Conservation (phyloP, 2,113 vertebrate genomes). For the Sialia sialis region DNA sequence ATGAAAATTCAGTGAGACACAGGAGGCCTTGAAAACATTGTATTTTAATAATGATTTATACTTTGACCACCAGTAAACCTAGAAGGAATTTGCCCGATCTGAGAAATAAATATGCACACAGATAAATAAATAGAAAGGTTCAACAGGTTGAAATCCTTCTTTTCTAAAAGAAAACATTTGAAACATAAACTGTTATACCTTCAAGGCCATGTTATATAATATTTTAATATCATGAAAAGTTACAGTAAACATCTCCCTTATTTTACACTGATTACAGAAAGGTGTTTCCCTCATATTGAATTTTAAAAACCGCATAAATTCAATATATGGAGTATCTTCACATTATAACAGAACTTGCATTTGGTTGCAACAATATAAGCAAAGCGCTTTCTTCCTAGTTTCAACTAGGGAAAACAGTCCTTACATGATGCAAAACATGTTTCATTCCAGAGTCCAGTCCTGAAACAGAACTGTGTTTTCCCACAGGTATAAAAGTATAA, state of each 20-base stretch:
- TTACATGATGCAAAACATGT: not conserved
- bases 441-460: not conserved
- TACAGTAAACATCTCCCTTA: constrained; percentile 26
- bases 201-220: not conserved
- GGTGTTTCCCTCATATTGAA: not conserved
- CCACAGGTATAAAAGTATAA: not conserved
- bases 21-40: not conserved
- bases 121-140: not conserved
- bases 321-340: not conserved
- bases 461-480: not conserved
- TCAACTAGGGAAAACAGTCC: not conserved
- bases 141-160: not conserved
- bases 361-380: not conserved
- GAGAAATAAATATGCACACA: not conserved
- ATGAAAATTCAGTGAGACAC: not conserved
- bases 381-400: not conserved
- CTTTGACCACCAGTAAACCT: not conserved
- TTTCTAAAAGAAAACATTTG: not conserved
- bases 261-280: constrained; percentile 4
- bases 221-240: not conserved
- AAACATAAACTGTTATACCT: not conserved
- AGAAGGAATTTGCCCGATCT: not conserved
- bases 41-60: not conserved
- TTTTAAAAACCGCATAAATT: not conserved
- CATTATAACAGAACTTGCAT: not conserved